Conservation (phyloP, 1,140 invertebrate genomes). For the Tetragnatha versicolor region DNA sequence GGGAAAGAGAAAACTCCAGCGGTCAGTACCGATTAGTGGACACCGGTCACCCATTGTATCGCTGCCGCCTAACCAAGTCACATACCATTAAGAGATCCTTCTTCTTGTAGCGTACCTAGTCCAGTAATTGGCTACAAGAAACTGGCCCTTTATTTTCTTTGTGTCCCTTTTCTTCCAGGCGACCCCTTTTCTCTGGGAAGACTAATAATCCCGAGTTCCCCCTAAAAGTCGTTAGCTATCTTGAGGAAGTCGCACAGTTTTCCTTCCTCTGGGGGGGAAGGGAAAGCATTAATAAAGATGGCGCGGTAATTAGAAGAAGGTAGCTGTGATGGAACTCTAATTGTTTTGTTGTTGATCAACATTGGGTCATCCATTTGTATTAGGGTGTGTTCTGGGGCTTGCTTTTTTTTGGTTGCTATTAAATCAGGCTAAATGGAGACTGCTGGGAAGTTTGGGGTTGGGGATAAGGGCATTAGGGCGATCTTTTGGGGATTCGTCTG, state of each 20-base stretch:
- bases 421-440: no score
- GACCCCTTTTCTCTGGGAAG: constrained; percentile 11
- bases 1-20: constrained; percentile 6
- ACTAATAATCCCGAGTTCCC: constrained; percentile 38
- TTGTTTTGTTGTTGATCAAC: constrained; percentile 45
- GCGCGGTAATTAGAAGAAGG: constrained; percentile 17
- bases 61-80: constrained; percentile 25
- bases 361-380: constrained; percentile 32
- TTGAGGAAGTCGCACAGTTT: constrained; percentile 34
- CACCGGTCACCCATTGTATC: constrained; percentile 32
- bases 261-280: constrained; percentile 6
- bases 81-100: constrained; percentile 26
- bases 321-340: not conserved
- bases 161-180: not conserved
- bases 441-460: no score
- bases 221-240: constrained; percentile 39
- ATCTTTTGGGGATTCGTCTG: no score
- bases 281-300: constrained; percentile 38
- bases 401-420: no score
- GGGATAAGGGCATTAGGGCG: no score
- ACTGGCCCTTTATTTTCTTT: not conserved
- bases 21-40: constrained; percentile 50
- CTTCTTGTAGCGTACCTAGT: constrained; percentile 30
- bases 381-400: constrained; percentile 16
- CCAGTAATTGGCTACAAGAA: constrained; percentile 41